Evolutionary conservation across 2,113 vertebrate species (phyloP), one percentile per base, ranked within the genome.

Genomic region (Pristiophorus japonicus): DNA sequence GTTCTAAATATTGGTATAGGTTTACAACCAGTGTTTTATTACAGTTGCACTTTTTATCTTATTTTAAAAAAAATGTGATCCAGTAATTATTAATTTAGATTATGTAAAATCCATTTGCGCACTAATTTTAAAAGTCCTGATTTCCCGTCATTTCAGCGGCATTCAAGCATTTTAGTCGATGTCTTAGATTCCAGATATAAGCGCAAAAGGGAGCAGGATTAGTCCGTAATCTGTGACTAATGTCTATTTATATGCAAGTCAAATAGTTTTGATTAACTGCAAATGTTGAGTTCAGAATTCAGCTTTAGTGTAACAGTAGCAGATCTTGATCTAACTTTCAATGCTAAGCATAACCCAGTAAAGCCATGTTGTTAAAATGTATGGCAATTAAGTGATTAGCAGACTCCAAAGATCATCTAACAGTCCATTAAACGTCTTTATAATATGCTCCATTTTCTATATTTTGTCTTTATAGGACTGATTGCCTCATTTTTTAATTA

Each of bases 261-360:
- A 70, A 94, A 94, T 94, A 73, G 65, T 94, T 70, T 73, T 70
- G 42, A 94, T 94, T 67, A 14, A 94, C 65, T 70, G 93, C 65
- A 94, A 70, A 70, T 73, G 22, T 94, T 70, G 42, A 67, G 38
- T 67, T 94, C 63, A 30, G 65, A 94, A 67, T 94, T 67, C 66
- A 70, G 65, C 24, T 47, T 94, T 67, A 67, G 27, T 45, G 38
- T 67, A 67, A 14, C 63, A 47, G 62, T 8, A 94, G 38, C 92
- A 45, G 42, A 94, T 94, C 12, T 67, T 70, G 92, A 70, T 47
- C 65, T 67, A 47, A 70, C 42, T 67, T 67, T 22, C 38, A 94
- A 30, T 94, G 92, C 38, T 67, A 30, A 51, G 34, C 16, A 6
- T 70, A 51, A 94, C 24, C 93, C 65, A 38, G 18, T 47, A 94